These are phyloP conservation scores for Nothocercus nigrocapillus DNA, from an alignment of 2,113 vertebrate genomes.

Conservation along the genomic window DNA sequence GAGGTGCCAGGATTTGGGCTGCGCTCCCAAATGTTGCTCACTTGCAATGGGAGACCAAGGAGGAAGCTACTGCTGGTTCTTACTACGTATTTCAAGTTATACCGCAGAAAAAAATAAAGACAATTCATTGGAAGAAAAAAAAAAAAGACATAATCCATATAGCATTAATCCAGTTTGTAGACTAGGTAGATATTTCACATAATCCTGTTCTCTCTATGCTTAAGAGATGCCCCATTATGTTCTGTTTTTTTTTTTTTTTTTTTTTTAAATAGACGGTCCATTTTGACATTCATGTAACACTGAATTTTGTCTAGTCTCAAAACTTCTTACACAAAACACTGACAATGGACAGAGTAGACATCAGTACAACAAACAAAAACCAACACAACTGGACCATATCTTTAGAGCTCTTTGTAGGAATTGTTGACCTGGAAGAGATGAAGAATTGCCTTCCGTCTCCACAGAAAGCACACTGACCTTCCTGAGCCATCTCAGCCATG, in stretches of 20 bases:
- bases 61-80: background rate
- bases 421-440: background rate
- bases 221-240: slow-evolving; percentile 31
- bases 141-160: background rate
- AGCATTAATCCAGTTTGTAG: slow-evolving; percentile 25
- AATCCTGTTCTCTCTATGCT: background rate
- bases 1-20: background rate
- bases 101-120: background rate
- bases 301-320: background rate
- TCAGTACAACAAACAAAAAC: background rate
- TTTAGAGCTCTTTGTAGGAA: background rate
- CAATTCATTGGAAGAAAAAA: background rate
- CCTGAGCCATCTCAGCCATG: background rate
- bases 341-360: background rate
- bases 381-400: background rate
- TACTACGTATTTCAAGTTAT: background rate
- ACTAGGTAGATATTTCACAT: background rate
- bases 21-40: background rate
- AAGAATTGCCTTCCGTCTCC: background rate
- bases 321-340: background rate
- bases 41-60: background rate
- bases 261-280: background rate
- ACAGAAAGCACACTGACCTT: background rate
- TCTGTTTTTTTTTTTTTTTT: background rate
- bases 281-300: background rate